Base-by-base conservation (phyloP, 2,797 vertebrate genomes). In the Pseudochaenichthys georgianus region DNA sequence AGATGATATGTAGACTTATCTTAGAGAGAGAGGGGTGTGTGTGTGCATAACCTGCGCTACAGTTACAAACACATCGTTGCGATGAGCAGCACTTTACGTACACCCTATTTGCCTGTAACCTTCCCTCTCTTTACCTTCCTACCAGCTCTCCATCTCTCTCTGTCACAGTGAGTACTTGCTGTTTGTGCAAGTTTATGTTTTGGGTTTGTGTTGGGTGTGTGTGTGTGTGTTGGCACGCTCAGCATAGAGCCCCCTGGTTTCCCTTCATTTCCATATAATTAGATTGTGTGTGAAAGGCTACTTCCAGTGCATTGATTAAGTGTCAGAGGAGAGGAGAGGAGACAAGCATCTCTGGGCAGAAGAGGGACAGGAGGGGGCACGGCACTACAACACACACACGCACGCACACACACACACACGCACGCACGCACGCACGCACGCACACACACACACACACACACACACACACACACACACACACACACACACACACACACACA, bases 231-330 rank as follows among this genome's bases (percentile, higher is more conserved):
- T 75, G 92, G 87, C 87, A 88, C 93, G 95, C 95, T 96, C 95
- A 95, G 94, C 94, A 93, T 93, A 88, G 93, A 93, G 59, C 68
- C 94, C 95, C 94, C 91, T 92, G 91, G 94, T 95, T 96, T 95
- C 93, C 93, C 93, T 96, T 96, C 94, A 94, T 97, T 97, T 96
- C 95, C 95, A 96, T 96, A 95, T 98, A 97, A 98, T 98, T 97
- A 96, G 96, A 97, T 98, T 97, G 96, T 96, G 95, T 96, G 95
- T 91, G 88, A 96, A 97, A 97, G 96, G 96, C 96, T 96, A 95
- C 96, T 97, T 96, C 94, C 94, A 94, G 92, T 93, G 94, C 95
- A 98, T 97, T 96, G 97, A 98, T 98, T 96, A 96, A 95, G 95
- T 95, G 93, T 96, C 95, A 93, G 82, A 88, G 92, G 94, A 93